Evolutionary conservation across 2,797 vertebrate species (phyloP).

Genomic region (Sebastiscus albofasciatus): DNA sequence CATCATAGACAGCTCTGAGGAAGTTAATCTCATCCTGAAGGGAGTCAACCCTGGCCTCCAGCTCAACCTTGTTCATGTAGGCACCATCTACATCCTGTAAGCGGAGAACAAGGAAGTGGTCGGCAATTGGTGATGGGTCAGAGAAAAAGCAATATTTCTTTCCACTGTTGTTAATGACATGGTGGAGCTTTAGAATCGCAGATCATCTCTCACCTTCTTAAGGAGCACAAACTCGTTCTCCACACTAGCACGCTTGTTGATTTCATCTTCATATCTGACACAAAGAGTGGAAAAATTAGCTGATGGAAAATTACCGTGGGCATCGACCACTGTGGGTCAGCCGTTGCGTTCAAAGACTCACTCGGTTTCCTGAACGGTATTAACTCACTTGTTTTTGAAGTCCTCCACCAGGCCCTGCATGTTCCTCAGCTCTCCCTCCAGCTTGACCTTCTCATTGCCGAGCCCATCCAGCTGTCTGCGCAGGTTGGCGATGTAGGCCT

Average conservation of each 20-base stretch:
- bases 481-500: conserved; percentile 81
- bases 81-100: conserved; percentile 90
- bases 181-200: background rate
- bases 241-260: conserved; percentile 89
- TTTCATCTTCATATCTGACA: conserved; percentile 95
- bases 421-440: conserved; percentile 83
- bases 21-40: conserved; percentile 92
- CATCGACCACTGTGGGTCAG: background rate
- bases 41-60: conserved; percentile 88
- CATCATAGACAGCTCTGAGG: conserved; percentile 88
- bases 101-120: background rate
- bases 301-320: background rate
- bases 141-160: background rate
- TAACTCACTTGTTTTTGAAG: conserved; percentile 83
- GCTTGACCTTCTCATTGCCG: conserved; percentile 81
- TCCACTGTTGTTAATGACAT: background rate
- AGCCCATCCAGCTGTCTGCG: conserved; percentile 84
- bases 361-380: background rate
- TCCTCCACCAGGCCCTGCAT: conserved; percentile 84
- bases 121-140: background rate
- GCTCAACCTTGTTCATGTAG: conserved; percentile 90
- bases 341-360: background rate
- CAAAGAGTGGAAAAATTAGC: background rate
- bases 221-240: conserved; percentile 97
- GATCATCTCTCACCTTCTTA: conserved; percentile 87